These are phyloP conservation scores for Narcine bancroftii DNA, from an alignment of 2,113 vertebrate species.

Conservation along the genomic window DNA sequence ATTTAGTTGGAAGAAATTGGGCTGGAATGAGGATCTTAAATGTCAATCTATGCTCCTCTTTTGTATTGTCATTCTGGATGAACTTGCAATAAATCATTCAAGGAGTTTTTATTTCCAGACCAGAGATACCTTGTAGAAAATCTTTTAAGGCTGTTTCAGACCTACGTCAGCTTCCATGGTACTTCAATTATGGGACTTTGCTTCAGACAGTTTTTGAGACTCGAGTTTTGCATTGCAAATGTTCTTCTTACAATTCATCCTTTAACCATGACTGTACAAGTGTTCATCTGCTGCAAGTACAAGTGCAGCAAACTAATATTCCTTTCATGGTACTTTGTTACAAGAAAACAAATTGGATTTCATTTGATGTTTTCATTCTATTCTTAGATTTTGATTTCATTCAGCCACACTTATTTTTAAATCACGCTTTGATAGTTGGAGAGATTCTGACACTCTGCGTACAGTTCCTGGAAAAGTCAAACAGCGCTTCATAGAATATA, in stretches of 20 bases:
- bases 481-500: background rate
- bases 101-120: background rate
- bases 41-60: background rate
- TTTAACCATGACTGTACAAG: background rate
- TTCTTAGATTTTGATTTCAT: background rate
- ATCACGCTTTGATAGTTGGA: background rate
- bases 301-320: background rate
- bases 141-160: background rate
- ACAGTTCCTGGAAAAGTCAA: background rate
- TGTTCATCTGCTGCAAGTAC: background rate
- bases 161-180: background rate
- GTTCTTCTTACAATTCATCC: background rate
- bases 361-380: background rate
- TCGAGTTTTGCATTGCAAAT: background rate
- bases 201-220: background rate
- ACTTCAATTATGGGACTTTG: background rate
- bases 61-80: background rate
- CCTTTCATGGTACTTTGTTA: too few species aligned
- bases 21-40: background rate
- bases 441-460: background rate
- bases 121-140: background rate
- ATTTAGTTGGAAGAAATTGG: background rate
- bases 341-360: background rate
- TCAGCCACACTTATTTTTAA: background rate
- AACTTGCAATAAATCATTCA: background rate